These are phyloP conservation scores for Pherbina coryleti DNA, from an alignment of 2,888 invertebrate species.

Conservation along the genomic window DNA sequence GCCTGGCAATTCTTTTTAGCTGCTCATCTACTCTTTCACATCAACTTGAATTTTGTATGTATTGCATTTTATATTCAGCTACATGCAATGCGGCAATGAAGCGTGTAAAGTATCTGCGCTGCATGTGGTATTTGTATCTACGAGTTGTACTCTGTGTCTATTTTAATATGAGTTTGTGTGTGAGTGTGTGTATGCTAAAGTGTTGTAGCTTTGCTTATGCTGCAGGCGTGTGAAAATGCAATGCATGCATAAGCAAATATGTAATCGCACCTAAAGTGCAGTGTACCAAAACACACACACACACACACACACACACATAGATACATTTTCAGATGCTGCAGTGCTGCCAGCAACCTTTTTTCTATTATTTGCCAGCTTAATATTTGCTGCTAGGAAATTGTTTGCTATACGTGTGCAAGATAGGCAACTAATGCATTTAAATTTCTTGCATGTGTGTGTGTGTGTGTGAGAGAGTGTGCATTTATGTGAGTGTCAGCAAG, in stretches of 20 bases:
- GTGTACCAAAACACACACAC: slow-evolving; percentile 44
- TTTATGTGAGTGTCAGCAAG: slow-evolving; percentile 8
- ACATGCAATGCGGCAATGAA: background rate
- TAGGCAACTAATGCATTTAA: slow-evolving; percentile 36
- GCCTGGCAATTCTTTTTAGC: too few relatives aligned
- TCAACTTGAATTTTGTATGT: background rate
- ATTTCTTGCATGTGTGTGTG: background rate
- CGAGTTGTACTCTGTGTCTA: background rate
- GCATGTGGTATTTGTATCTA: background rate
- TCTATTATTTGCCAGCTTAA: slow-evolving; percentile 2
- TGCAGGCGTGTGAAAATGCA: slow-evolving; percentile 55
- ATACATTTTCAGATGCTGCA: background rate
- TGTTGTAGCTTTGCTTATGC: slow-evolving; percentile 58
- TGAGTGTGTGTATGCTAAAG: background rate
- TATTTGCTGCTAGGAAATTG: slow-evolving; percentile 50
- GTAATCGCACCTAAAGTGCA: slow-evolving; percentile 57
- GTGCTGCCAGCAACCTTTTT: background rate
- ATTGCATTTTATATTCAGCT: background rate
- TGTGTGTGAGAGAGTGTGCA: slow-evolving; percentile 30
- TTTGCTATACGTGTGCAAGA: slow-evolving; percentile 53
- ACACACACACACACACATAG: slow-evolving; percentile 34
- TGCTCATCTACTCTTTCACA: background rate
- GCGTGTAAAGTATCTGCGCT: background rate
- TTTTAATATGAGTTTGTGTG: background rate
- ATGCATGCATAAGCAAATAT: slow-evolving; percentile 61